Evolutionary conservation across 2,797 vertebrate genomes (phyloP).

Genomic region (Clamator glandarius): DNA sequence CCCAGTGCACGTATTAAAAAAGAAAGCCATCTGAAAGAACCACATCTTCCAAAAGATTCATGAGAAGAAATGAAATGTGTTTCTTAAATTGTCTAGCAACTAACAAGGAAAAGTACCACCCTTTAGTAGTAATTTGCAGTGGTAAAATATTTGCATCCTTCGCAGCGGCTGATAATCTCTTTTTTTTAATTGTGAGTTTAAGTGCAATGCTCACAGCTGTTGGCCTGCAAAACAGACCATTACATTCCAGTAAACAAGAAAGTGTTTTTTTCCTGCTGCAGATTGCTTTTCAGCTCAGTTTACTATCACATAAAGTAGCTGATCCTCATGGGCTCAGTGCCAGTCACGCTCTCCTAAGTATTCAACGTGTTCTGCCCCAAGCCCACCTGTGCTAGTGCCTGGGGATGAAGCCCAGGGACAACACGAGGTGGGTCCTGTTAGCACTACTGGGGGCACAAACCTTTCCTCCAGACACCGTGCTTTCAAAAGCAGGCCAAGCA

Average conservation of each 20-base stretch:
- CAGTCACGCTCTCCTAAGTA: not conserved
- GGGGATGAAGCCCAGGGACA: not conserved
- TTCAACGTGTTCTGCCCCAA: not conserved
- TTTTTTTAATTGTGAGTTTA: not conserved
- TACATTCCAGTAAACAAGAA: not conserved
- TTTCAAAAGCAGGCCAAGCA: not conserved
- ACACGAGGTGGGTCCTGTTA: fast-evolving
- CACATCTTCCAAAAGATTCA: not conserved
- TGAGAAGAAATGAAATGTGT: not conserved
- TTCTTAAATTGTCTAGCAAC: not conserved
- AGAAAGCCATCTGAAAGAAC: not conserved
- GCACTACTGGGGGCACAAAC: not conserved
- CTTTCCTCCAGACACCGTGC: not conserved
- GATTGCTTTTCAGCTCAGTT: not conserved
- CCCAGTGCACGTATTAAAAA: not conserved
- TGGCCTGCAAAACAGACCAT: not conserved
- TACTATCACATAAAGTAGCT: not conserved
- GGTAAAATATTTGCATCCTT: not conserved
- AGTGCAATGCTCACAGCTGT: not conserved
- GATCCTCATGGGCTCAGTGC: fast-evolving
- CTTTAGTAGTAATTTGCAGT: not conserved
- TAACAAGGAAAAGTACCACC: not conserved
- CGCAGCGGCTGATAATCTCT: not conserved
- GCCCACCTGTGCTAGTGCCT: not conserved
- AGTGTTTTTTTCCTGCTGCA: not conserved